Conservation (phyloP, 2,113 vertebrate species). For the Austrofundulus limnaeus region DNA sequence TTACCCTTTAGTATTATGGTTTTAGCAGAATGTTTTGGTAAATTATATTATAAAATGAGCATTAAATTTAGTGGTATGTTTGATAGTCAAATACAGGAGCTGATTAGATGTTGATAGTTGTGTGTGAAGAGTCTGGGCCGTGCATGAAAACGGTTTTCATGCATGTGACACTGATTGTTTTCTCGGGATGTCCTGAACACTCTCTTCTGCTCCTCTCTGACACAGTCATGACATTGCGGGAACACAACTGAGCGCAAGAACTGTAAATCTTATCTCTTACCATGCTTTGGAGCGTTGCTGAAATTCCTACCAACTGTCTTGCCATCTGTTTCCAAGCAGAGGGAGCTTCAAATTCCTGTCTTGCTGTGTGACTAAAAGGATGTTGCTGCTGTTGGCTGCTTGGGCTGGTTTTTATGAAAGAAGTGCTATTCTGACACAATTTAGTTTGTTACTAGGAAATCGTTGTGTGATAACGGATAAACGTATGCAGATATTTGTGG, state of each 20-base stretch:
- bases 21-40: too few species aligned
- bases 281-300: constrained; percentile 53
- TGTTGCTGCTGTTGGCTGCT: constrained; percentile 46
- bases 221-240: constrained; percentile 12
- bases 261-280: constrained; percentile 45
- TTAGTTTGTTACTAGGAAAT: constrained; percentile 54
- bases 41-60: too few species aligned
- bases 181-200: neutral
- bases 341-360: constrained; percentile 45
- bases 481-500: too few species aligned
- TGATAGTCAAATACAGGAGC: neutral
- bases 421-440: constrained; percentile 48
- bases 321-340: constrained; percentile 74
- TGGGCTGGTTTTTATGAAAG: constrained; percentile 52
- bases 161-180: constrained; percentile 1
- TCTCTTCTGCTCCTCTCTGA: neutral
- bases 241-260: constrained; percentile 25
- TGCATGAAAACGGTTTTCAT: neutral
- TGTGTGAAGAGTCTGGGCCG: neutral
- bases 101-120: neutral
- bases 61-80: too few species aligned
- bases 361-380: constrained; percentile 54
- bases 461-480: too few species aligned
- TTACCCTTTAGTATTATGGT: too few species aligned
- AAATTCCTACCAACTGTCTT: constrained; percentile 77